Base-by-base conservation (phyloP, 2,797 vertebrate species). In the Sphenodon punctatus region DNA sequence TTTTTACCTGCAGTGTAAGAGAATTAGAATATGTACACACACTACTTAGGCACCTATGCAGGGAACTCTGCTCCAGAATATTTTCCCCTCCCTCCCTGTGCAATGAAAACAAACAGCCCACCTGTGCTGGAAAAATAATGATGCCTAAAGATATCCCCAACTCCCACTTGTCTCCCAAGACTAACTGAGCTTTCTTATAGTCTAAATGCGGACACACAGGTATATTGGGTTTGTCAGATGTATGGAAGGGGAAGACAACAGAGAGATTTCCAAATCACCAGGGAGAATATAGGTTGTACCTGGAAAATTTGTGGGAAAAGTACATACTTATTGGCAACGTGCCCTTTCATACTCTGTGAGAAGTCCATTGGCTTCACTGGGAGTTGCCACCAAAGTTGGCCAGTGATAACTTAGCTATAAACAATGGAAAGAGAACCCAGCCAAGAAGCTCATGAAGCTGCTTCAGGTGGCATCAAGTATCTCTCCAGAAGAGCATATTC, bases 351-450 rank as follows among this genome's bases (percentile, higher is more conserved):
- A 15, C 2, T 2, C 45, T 36, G 46, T 8, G 19, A 8, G 8
- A 53, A 19, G 36, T 34, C 39, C 2, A 0, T 3, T 0, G 0
- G 0, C 8, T 17, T n/a, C 32, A 23, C 9, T n/a, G 32, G 61
- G 36, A 78, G 41, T 13, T 36, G 30, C n/a, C 1, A 39, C 15
- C 36, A 49, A 59, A 70, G 60, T 23, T 48, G 60, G 43, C 34
- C 13, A 39, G 41, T 11, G 2, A 73, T 53, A 58, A 43, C 48
- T 64, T 67, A 43, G 30, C 65, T 63, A 58, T n/a, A n/a, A n/a
- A n/a, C n/a, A n/a, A n/a, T n/a, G n/a, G n/a, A n/a, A n/a, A n/a
- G n/a, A n/a, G n/a, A n/a, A n/a, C n/a, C n/a, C n/a, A n/a, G n/a
- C n/a, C n/a, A n/a, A n/a, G n/a, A n/a, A n/a, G n/a, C n/a, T n/a